Percentiles rank a stretch among this genome's conserved stretches.
Evolutionary conservation across 2,797 vertebrate species (phyloP).

Genomic region (Danio jaintianensis): DNA sequence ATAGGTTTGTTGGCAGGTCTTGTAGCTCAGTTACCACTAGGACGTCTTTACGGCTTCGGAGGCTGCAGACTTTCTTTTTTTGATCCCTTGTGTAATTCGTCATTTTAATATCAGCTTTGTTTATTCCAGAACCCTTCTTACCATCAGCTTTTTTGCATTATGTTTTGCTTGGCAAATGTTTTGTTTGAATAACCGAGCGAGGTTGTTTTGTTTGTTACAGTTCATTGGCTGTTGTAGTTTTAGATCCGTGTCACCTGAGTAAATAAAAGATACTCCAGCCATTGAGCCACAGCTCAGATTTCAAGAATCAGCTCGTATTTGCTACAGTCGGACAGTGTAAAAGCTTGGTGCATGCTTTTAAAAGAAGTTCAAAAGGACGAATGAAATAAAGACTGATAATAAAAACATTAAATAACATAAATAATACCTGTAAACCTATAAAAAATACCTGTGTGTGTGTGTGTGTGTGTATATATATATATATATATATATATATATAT

Average conservation of each 20-base stretch:
- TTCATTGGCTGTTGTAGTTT: slow-evolving; percentile 5
- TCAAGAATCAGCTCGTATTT: not conserved
- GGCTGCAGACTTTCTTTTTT: not conserved
- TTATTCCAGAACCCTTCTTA: not conserved
- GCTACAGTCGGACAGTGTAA: not conserved
- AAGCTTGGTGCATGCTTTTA: not conserved
- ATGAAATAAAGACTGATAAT: no score
- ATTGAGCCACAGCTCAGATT: not conserved
- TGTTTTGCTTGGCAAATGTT: slow-evolving; percentile 12
- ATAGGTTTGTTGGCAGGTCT: slow-evolving; percentile 51
- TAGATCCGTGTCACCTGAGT: not conserved
- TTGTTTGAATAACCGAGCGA: not conserved
- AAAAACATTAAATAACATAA: no score
- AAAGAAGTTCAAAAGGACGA: no score
- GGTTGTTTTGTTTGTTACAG: slow-evolving; percentile 28
- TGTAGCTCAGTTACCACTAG: not conserved
- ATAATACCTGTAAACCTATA: no score
- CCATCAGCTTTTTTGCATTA: slow-evolving; percentile 16
- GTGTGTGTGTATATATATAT: no score
- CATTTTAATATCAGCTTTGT: slow-evolving; percentile 9
- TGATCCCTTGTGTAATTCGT: not conserved
- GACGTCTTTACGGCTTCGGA: not conserved
- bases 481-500: no score
- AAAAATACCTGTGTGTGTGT: no score
- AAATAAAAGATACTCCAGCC: slow-evolving; percentile 2